Evolutionary conservation across 2,888 invertebrate genomes (phyloP).

Genomic region (Oxycera nigricornis): DNA sequence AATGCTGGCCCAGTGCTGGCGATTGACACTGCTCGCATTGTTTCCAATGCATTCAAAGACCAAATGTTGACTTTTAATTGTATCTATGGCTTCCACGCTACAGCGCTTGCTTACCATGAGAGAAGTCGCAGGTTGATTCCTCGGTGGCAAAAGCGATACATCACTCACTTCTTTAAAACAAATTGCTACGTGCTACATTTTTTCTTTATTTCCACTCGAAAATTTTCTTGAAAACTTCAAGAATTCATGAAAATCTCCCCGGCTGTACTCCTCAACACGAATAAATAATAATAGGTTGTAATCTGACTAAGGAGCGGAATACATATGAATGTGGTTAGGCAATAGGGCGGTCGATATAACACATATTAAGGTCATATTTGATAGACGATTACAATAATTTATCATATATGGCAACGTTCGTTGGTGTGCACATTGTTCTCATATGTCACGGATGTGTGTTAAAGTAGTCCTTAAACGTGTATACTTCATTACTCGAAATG

Average conservation of each 20-base stretch:
- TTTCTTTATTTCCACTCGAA: not conserved
- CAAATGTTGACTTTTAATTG: too few relatives aligned
- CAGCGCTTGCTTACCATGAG: too few relatives aligned
- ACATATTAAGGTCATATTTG: slow-evolving; percentile 36
- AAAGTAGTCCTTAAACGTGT: slow-evolving; percentile 39
- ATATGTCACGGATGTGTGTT: slow-evolving; percentile 39
- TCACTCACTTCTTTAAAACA: too few relatives aligned
- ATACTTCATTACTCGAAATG: slow-evolving; percentile 38
- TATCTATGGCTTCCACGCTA: too few relatives aligned
- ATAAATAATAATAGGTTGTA: slow-evolving; percentile 2
- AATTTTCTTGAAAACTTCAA: not conserved
- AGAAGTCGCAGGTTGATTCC: too few relatives aligned
- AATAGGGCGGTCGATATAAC: slow-evolving; percentile 13
- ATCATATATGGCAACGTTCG: slow-evolving; percentile 5
- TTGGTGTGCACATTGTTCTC: slow-evolving; percentile 29
- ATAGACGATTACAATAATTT: slow-evolving; percentile 38
- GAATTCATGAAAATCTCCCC: not conserved
- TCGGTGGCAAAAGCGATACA: too few relatives aligned
- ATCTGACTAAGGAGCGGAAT: not conserved
- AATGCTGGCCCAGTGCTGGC: too few relatives aligned
- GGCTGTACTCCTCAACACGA: not conserved
- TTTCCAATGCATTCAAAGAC: too few relatives aligned
- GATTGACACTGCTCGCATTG: too few relatives aligned
- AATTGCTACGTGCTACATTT: not conserved
- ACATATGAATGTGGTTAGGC: slow-evolving; percentile 3